phyloP scores from a whole-genome alignment of 2,113 vertebrate species.

The Mus pahari region DNA sequence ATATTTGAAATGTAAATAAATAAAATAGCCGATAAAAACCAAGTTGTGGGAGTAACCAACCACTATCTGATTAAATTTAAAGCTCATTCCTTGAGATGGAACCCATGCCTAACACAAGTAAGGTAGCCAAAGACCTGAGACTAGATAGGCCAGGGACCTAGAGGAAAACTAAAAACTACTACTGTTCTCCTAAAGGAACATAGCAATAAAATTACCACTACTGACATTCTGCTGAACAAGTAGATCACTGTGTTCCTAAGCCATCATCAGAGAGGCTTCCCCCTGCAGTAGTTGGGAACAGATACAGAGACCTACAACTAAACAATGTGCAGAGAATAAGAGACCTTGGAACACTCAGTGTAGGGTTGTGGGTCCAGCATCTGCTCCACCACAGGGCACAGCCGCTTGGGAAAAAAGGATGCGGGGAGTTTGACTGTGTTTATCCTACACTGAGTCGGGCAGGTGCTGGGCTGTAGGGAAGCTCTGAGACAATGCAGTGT shows the following conservation, averaged over 20 bases:
- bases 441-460: no score
- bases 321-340: neutral
- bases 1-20: no score
- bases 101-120: neutral
- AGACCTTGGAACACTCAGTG: neutral
- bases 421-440: no score
- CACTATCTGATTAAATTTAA: neutral
- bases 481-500: no score
- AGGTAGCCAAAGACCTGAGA: neutral
- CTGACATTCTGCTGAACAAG: neutral
- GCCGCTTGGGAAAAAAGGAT: no score
- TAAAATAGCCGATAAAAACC: no score
- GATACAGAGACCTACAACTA: neutral
- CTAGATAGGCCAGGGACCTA: neutral
- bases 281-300: neutral
- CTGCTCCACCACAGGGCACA: no score
- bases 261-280: neutral
- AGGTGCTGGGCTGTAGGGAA: no score
- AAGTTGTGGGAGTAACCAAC: neutral
- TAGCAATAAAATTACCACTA: neutral
- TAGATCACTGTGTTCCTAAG: neutral
- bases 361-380: no score
- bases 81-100: neutral
- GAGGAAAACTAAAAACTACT: neutral
- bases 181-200: neutral